Base-by-base conservation (phyloP, 2,113 vertebrate species). In the Tonatia bakeri region DNA sequence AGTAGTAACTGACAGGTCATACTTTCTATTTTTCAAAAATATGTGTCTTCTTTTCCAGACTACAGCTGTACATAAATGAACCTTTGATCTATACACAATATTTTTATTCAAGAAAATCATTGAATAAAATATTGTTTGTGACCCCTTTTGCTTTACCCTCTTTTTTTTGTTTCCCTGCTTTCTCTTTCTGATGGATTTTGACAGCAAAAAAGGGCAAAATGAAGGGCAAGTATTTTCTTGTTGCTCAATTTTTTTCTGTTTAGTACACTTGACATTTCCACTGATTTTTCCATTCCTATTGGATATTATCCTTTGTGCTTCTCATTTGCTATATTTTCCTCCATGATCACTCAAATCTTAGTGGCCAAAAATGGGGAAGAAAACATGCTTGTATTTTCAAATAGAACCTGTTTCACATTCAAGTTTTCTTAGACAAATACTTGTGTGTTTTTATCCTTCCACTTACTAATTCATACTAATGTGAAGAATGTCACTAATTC, bases 171-270 rank as follows among this genome's bases (percentile, higher is more conserved):
- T 98, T 98, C 97, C 98, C 93, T 98, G 98, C 99, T 98, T 98
- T 99, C 99, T 98, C 98, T 99, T 98, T 99, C 97, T 99, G 98
- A 97, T 98, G 99, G 98, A 98, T 98, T 98, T 98, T 96, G 89
- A 45, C 94, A 99, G 96, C 97, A 98, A 98, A 98, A 98, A 98
- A 87, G 96, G 96, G 95, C 65, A 98, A 98, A 98, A 95, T 97
- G 94, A 98, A 99, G 99, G 99, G 99, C 99, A 99, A 99, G 99
- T 99, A 99, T 98, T 98, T 98, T 97, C 95, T 98, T 67, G 98
- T 99, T 98, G 98, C 91, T 98, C 96, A 97, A 96, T 98, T 98
- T 98, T 98, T 98, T 98, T 98, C 95, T 98, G 82, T 98, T 97
- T 98, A 97, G 97, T 98, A 91, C 89, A 98, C 91, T 98, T 98